Evolutionary conservation across 2,113 vertebrate species (phyloP).

Genomic region (Spizaetus ornatus): DNA sequence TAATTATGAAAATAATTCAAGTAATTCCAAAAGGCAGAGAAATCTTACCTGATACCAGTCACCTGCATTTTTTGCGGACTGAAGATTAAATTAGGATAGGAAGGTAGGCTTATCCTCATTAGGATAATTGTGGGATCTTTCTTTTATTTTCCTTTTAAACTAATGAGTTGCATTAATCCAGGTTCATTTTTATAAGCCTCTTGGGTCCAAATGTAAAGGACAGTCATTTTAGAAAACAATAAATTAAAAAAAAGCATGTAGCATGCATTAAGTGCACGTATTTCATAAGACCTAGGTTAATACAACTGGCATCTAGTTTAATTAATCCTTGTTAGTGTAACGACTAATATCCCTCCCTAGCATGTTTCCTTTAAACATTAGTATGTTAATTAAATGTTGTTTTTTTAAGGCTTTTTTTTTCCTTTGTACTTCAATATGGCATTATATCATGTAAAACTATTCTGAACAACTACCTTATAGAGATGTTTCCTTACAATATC

Average conservation of each 20-base stretch:
- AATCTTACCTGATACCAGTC: conserved; percentile 50
- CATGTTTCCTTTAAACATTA: conserved; percentile 83
- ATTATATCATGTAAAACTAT: conserved; percentile 67
- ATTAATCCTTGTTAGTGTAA: conserved; percentile 87
- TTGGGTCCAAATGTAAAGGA: conserved; percentile 80
- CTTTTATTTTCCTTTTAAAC: conserved; percentile 81
- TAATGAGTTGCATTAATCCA: conserved; percentile 86
- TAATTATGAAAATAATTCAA: background rate
- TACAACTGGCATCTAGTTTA: conserved; percentile 81
- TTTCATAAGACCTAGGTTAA: conserved; percentile 84
- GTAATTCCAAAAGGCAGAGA: conserved; percentile 5
- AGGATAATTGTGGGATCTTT: conserved; percentile 78
- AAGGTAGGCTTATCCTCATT: conserved; percentile 76
- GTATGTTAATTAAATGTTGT: conserved; percentile 82
- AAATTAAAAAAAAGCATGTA: conserved; percentile 78
- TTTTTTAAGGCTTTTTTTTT: conserved; percentile 27
- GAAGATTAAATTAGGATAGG: conserved; percentile 67
- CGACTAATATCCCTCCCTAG: conserved; percentile 79
- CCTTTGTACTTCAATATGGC: conserved; percentile 71
- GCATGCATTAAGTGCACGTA: conserved; percentile 77
- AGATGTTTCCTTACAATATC: conserved; percentile 82
- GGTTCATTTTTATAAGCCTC: conserved; percentile 85
- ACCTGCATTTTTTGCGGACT: conserved; percentile 59
- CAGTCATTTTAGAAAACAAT: conserved; percentile 83
- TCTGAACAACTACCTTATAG: conserved; percentile 82